These are phyloP conservation scores for Prinia subflava DNA, from an alignment of 2,113 vertebrate species.

Conservation along the genomic window DNA sequence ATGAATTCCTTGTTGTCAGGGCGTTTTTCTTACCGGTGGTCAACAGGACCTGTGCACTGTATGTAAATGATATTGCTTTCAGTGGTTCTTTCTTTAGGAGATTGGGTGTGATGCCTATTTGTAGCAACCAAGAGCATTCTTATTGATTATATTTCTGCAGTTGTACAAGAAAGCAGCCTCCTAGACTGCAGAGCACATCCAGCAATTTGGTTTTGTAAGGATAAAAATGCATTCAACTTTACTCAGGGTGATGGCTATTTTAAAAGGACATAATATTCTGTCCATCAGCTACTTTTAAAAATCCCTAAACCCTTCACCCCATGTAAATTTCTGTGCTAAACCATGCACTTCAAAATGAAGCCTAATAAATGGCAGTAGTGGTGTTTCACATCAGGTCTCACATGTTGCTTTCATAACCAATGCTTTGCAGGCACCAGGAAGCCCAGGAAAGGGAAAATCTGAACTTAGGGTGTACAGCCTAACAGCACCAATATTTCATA, in stretches of 20 bases:
- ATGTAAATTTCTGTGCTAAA: neutral
- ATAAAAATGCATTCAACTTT: neutral
- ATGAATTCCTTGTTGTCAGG: neutral
- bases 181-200: neutral
- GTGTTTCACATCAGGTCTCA: neutral
- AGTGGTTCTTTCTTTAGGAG: neutral
- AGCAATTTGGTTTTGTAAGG: neutral
- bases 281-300: neutral
- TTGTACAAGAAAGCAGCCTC: neutral
- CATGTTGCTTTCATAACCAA: neutral
- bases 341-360: neutral
- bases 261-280: neutral
- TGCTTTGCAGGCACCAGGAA: neutral
- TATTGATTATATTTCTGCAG: neutral
- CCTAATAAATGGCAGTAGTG: neutral
- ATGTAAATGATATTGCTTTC: neutral
- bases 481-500: neutral
- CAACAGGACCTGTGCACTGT: neutral
- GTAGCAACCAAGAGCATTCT: neutral
- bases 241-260: neutral
- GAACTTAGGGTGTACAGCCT: neutral
- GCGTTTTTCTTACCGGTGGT: neutral
- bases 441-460: neutral
- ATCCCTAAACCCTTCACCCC: neutral
- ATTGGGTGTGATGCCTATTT: neutral